Evolutionary conservation across 2,888 invertebrate species (phyloP).

Genomic region (Ischnus inquisitorius): DNA sequence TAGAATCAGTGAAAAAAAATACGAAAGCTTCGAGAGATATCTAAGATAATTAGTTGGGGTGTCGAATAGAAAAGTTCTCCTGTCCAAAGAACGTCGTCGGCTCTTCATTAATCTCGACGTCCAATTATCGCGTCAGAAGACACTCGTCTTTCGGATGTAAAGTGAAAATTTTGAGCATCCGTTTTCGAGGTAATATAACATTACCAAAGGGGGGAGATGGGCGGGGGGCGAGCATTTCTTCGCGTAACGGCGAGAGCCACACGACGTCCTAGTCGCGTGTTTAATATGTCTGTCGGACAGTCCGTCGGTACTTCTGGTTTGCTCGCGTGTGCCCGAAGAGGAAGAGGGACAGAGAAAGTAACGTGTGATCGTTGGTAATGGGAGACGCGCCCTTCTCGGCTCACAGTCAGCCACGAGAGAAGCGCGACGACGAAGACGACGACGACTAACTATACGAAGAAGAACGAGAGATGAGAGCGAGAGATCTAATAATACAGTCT

Average conservation of each 20-base stretch:
- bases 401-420: conserved; percentile 14
- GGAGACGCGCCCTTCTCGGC: conserved; percentile 55
- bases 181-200: conserved; percentile 24
- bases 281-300: conserved; percentile 7
- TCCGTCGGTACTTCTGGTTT: conserved; percentile 10
- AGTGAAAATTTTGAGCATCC: conserved; percentile 7
- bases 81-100: not conserved
- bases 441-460: conserved; percentile 3
- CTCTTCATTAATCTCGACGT: not conserved
- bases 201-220: not conserved
- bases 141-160: conserved; percentile 4
- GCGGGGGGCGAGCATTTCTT: not conserved
- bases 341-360: not conserved
- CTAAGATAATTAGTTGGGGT: not conserved
- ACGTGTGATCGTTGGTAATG: conserved; percentile 41
- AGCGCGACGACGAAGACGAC: conserved; percentile 8
- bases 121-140: not conserved
- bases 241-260: conserved; percentile 8
- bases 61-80: conserved; percentile 26
- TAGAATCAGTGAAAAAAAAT: too few relatives aligned
- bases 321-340: conserved; percentile 15
- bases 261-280: not conserved
- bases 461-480: conserved; percentile 44
- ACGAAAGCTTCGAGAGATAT: conserved; percentile 12
- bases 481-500: conserved; percentile 81